Percentiles rank a stretch among this genome's conserved stretches.
phyloP scores from a whole-genome alignment of 2,888 invertebrate species.

The Periphyllus acericola region DNA sequence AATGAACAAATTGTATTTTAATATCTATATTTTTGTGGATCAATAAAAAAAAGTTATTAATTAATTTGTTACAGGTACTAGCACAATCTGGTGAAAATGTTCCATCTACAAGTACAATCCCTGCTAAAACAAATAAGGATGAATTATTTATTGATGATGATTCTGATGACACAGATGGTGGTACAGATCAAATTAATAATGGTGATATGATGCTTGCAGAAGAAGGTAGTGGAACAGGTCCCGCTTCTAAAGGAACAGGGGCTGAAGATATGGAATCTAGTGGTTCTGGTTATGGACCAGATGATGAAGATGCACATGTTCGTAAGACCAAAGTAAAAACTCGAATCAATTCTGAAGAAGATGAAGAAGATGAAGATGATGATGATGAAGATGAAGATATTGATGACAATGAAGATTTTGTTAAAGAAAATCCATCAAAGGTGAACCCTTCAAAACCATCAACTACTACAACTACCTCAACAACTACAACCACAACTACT shows the following conservation, averaged over 20 bases:
- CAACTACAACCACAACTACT: slow-evolving; percentile 45
- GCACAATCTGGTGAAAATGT: slow-evolving; percentile 45
- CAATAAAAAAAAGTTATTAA: no score
- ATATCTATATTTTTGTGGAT: no score
- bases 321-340: slow-evolving; percentile 38
- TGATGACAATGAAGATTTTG: slow-evolving; percentile 27
- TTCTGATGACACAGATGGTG: slow-evolving; percentile 72
- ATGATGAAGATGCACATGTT: slow-evolving; percentile 73
- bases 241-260: slow-evolving; percentile 69
- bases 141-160: slow-evolving; percentile 83
- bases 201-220: slow-evolving; percentile 49
- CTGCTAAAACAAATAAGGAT: slow-evolving; percentile 67
- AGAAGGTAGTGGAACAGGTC: slow-evolving; percentile 53
- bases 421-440: slow-evolving; percentile 15
- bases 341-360: slow-evolving; percentile 33
- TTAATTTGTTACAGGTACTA: slow-evolving; percentile 12
- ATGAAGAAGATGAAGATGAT: slow-evolving; percentile 34
- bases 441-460: not conserved
- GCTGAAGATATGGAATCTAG: slow-evolving; percentile 84
- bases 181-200: not conserved
- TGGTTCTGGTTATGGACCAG: slow-evolving; percentile 86
- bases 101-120: slow-evolving; percentile 48
- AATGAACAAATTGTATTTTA: no score
- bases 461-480: slow-evolving; percentile 35
- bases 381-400: slow-evolving; percentile 29